Percentiles rank a stretch among this genome's conserved stretches.
Conservation (phyloP, 2,113 vertebrate genomes). For the Paradoxurus hermaphroditus region DNA sequence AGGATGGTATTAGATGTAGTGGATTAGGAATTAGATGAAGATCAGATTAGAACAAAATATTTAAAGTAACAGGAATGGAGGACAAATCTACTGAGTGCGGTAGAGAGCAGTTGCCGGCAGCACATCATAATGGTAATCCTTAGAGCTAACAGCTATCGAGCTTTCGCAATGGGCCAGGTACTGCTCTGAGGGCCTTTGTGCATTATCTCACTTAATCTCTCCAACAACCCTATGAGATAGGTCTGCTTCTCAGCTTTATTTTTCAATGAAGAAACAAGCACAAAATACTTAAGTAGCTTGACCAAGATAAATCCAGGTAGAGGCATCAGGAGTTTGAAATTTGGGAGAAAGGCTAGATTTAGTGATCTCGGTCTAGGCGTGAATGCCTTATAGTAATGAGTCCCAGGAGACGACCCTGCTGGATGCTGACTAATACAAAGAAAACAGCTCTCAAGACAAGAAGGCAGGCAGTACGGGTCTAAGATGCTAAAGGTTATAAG, state of each 20-base stretch:
- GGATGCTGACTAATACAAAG: background rate
- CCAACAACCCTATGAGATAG: background rate
- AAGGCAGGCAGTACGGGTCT: background rate
- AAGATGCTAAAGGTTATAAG: background rate
- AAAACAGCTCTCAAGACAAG: background rate
- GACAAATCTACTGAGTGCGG: background rate
- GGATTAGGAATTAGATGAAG: background rate
- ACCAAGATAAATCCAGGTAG: background rate
- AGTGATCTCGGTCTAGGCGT: background rate
- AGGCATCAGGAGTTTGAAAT: background rate
- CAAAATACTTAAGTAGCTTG: background rate
- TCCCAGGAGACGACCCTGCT: background rate
- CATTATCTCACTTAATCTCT: background rate
- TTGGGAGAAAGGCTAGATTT: background rate
- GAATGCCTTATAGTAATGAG: background rate
- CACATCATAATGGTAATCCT: too few species aligned
- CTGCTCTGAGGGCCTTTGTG: background rate
- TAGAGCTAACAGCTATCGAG: background rate
- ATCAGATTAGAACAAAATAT: background rate
- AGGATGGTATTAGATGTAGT: background rate
- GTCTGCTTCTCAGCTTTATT: background rate
- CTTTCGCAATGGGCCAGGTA: background rate
- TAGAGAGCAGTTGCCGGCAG: background rate
- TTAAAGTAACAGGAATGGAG: background rate
- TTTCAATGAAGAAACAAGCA: background rate